Evolutionary conservation across 2,888 invertebrate species (phyloP), one percentile per base, ranked within the genome.

Genomic region (Panorpa germanica): DNA sequence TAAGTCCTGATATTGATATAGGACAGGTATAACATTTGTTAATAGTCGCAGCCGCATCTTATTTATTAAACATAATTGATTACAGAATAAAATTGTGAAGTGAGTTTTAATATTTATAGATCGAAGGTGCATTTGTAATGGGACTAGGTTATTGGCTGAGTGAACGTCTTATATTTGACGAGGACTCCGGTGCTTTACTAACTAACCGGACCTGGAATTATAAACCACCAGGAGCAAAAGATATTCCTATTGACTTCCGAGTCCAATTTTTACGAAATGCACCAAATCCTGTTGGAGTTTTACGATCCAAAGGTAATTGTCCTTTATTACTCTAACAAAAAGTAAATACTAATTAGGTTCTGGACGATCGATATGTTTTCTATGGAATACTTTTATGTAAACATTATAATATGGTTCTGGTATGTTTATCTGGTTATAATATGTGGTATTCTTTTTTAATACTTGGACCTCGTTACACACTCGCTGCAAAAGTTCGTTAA

Each of bases 191-290:
- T 1, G 58, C 63, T 39, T 47, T 80, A 4, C 55, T 75, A 5
- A 81, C 81, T 2, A 66, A 73, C 41, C 63, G 78, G 28, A 82
- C 83, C 3, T 86, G 83, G 85, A 75, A 64, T 28, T 81, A 81
- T 43, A 77, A 77, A 41, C 67, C 72, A 3, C 78, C 80, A 0
- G 76, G 76, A 1, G 64, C 68, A 1, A 78, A 75, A 44, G 81
- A 81, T 39, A 77, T 81, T 42, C 80, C 81, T 1, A 62, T 69
- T 12, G 76, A 81, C 47, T 71, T 81, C 39, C 63, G 76, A 36
- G 57, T 81, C 4, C 69, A 69, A 37, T 65, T 82, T 37, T 54
- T 66, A 20, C 65, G 69, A 39, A 71, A 75, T 43, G 60, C 65
- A 14, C 55, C 61, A 8, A 80, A 78, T 47, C 59, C 63, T 2